Evolutionary conservation across 2,113 vertebrate species (phyloP).

Genomic region (Chaetodon trifascialis): DNA sequence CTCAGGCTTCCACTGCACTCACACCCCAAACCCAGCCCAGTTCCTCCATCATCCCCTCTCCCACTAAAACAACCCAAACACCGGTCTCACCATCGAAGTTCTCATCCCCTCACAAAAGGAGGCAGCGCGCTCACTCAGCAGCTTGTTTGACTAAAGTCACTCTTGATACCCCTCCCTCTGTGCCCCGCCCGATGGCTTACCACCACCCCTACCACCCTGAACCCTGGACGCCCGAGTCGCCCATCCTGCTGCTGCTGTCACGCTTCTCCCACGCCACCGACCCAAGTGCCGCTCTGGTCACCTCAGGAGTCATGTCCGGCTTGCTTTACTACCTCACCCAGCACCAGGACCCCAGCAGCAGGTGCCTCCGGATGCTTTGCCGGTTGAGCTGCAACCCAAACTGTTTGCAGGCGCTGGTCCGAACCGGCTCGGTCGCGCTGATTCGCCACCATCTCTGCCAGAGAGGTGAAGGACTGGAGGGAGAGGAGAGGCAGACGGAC

Average conservation of each 20-base stretch:
- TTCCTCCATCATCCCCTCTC: slow-evolving; percentile 27
- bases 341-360: slow-evolving; percentile 86
- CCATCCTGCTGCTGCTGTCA: slow-evolving; percentile 89
- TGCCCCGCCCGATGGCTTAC: slow-evolving; percentile 55
- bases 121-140: slow-evolving; percentile 59
- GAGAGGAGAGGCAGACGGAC: slow-evolving; percentile 66
- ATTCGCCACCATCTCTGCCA: slow-evolving; percentile 85
- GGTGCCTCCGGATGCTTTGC: slow-evolving; percentile 87
- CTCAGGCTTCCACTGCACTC: neutral
- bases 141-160: slow-evolving; percentile 56
- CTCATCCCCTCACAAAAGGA: slow-evolving; percentile 73
- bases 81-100: slow-evolving; percentile 74
- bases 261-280: slow-evolving; percentile 91
- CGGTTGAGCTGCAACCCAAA: slow-evolving; percentile 91
- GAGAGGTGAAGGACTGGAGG: slow-evolving; percentile 4
- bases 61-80: slow-evolving; percentile 51
- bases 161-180: slow-evolving; percentile 71
- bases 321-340: slow-evolving; percentile 88
- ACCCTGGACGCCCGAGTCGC: slow-evolving; percentile 88
- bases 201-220: slow-evolving; percentile 87
- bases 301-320: slow-evolving; percentile 75
- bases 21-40: slow-evolving; percentile 15
- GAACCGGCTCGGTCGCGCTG: slow-evolving; percentile 85
- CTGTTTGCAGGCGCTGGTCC: slow-evolving; percentile 90
- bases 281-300: slow-evolving; percentile 86